A percentile compares a stretch with the other conserved stretches of the same genome.
These are phyloP conservation scores for Daboia siamensis DNA, from an alignment of 2,113 vertebrate species.

Conservation along the genomic window DNA sequence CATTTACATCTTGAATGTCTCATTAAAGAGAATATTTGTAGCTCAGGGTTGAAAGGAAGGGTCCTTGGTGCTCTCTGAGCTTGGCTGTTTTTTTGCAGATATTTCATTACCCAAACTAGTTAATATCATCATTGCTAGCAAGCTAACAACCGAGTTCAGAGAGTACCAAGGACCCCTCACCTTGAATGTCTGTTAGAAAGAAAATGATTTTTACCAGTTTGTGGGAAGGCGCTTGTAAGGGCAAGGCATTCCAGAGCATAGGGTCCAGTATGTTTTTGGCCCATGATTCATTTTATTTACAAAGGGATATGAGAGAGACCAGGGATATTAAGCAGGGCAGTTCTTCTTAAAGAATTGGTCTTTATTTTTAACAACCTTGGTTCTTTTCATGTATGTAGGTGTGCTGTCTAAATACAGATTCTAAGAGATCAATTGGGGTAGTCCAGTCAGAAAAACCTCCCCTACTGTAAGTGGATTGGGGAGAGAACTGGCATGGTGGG, in stretches of 20 bases:
- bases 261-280: neutral
- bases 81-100: neutral
- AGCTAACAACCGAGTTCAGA: neutral
- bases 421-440: neutral
- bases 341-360: neutral
- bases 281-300: neutral
- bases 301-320: neutral
- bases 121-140: neutral
- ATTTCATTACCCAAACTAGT: neutral
- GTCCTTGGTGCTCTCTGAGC: neutral
- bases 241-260: neutral
- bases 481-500: too few species aligned
- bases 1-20: too few species aligned
- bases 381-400: neutral
- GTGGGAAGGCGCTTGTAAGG: neutral
- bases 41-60: neutral
- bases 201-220: neutral
- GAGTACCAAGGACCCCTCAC: neutral
- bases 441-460: neutral
- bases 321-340: neutral
- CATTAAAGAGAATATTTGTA: too few species aligned
- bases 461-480: too few species aligned
- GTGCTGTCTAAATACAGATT: neutral
- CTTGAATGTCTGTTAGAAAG: neutral
- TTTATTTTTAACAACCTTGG: neutral